A percentile compares a stretch with the other conserved stretches of the same genome.
Evolutionary conservation across 2,888 invertebrate species (phyloP).

Genomic region (Hesperia comma): DNA sequence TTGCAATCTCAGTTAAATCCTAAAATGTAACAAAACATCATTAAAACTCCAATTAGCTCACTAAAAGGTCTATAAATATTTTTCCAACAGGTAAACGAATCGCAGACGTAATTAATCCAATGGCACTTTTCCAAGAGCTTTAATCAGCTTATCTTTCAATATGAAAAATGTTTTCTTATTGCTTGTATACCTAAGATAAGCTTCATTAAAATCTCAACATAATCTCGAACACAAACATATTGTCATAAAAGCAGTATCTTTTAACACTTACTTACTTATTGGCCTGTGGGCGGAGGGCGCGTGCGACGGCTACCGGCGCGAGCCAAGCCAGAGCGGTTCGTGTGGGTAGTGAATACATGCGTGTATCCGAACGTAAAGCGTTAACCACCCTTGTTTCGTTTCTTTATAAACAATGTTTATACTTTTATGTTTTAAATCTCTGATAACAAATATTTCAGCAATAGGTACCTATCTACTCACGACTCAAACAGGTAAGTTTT

Average conservation of each 20-base stretch:
- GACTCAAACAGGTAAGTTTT: too few relatives aligned
- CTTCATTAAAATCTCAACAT: slow-evolving; percentile 11
- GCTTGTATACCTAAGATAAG: slow-evolving; percentile 5
- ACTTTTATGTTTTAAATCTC: too few relatives aligned
- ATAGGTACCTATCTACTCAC: too few relatives aligned
- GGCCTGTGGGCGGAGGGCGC: slow-evolving; percentile 51
- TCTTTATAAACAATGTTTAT: too few relatives aligned
- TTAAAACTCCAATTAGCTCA: not conserved
- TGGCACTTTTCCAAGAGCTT: not conserved
- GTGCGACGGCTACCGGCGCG: slow-evolving; percentile 42
- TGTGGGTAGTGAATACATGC: slow-evolving; percentile 1
- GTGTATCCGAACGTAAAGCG: not conserved
- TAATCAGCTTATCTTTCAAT: slow-evolving; percentile 4
- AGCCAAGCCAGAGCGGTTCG: not conserved
- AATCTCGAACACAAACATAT: slow-evolving; percentile 21
- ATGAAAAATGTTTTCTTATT: slow-evolving; percentile 6
- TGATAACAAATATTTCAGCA: too few relatives aligned
- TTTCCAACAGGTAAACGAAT: not conserved
- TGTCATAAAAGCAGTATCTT: slow-evolving; percentile 36
- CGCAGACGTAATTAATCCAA: not conserved
- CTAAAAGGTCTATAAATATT: slow-evolving; percentile 3
- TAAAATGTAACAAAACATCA: too few relatives aligned
- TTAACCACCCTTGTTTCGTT: too few relatives aligned
- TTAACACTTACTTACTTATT: slow-evolving; percentile 29
- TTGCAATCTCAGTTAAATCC: too few relatives aligned